These are phyloP conservation scores for Hydrolagus colliei DNA, from an alignment of 2,797 vertebrate genomes.

Conservation along the genomic window DNA sequence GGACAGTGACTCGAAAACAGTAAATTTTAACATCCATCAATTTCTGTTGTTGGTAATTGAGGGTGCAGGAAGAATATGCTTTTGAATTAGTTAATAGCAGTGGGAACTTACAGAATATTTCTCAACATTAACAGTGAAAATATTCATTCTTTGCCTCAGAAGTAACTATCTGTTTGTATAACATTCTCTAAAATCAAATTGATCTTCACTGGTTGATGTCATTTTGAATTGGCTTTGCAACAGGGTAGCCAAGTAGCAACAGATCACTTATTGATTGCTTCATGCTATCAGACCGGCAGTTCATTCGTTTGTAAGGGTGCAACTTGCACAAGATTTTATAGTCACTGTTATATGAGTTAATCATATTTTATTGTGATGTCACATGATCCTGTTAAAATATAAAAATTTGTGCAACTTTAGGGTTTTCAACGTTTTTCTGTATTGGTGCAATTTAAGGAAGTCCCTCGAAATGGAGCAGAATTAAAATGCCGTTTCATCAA, in stretches of 20 bases:
- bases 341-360: not conserved
- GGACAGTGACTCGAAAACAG: too few species aligned
- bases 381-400: not conserved
- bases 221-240: not conserved
- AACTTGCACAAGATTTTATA: not conserved
- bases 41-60: too few species aligned
- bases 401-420: not conserved
- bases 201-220: not conserved
- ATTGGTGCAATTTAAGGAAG: slow-evolving; percentile 2
- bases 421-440: slow-evolving; percentile 2
- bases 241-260: too few species aligned
- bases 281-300: not conserved
- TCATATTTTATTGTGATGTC: not conserved
- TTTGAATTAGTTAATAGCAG: not conserved
- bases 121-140: not conserved
- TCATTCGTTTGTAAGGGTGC: not conserved
- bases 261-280: not conserved
- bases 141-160: not conserved
- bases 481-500: slow-evolving; percentile 17
- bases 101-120: too few species aligned
- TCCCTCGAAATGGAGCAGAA: not conserved
- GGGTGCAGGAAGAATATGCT: too few species aligned
- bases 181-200: not conserved
- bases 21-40: too few species aligned
- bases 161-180: not conserved